Base-by-base conservation (phyloP, 2,113 vertebrate species). In the Lagenorhynchus albirostris region DNA sequence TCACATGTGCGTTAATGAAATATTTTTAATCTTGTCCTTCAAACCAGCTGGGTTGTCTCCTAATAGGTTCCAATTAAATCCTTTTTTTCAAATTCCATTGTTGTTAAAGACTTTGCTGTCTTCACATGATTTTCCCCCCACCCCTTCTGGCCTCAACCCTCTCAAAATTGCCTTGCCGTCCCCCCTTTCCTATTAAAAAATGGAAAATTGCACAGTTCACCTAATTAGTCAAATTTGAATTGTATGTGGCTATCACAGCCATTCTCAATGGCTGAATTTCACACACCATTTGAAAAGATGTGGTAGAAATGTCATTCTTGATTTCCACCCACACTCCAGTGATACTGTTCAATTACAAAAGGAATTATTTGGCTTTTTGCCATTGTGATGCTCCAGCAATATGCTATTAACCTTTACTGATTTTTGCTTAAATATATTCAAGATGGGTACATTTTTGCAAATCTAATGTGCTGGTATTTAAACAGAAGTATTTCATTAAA, bases 211-310 rank as follows among this genome's bases (percentile, higher is more conserved):
- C 96, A 97, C 88, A 76, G 73, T 93, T 58, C 94, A 93, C 44
- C 83, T 96, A 98, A 98, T 98, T 97, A 98, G 95, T 97, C 89
- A 97, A 97, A 98, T 98, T 26, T 71, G 96, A 97, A 92, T 84
- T 23, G 76, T 76, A 85, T 87, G 95, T 79, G 97, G 96, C 98
- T 97, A 98, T 96, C 97, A 83, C 8, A 95, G 97, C 84, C 53
- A 53, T 53, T 53, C 53, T 94, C 97, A 96, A 3, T 81, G 81
- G 96, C 31, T 98, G 98, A 95, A 98, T 98, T 98, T 98, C 98
- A 98, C 97, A 98, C 98, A 94, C 97, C 98, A 98, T 98, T 99
- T 98, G 98, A 96, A 89, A 97, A 97, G 98, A 95, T 33, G 97
- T 9, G 91, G 96, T 70, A 87, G 80, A 89, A 74, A 81, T 38